phyloP scores from a whole-genome alignment of 30 jellyfish, hydroid and myxozoan species.

The Hydractinia echinata region DNA sequence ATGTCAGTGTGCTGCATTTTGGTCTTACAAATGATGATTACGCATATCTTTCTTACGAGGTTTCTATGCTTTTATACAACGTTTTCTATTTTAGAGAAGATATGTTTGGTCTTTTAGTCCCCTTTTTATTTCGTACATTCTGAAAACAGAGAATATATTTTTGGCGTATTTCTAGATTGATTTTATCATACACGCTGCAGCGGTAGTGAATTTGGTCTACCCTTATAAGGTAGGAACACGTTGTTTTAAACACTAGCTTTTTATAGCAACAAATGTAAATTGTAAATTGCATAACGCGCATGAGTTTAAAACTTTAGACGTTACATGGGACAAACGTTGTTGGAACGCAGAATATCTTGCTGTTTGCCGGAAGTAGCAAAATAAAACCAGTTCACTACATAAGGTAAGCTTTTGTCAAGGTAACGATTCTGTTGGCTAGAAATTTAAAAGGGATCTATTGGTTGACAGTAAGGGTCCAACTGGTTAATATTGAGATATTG shows the following conservation, averaged over 20 bases:
- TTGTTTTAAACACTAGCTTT: background rate
- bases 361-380: conserved; percentile 78
- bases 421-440: too few species aligned
- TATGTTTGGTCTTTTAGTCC: too few species aligned
- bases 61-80: background rate
- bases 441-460: too few species aligned
- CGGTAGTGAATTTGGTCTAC: conserved; percentile 80
- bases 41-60: conserved; percentile 75
- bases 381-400: conserved; percentile 83
- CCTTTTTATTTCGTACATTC: background rate
- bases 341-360: conserved; percentile 76
- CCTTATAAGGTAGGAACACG: conserved; percentile 71
- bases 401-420: conserved; percentile 41
- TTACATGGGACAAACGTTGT: conserved; percentile 90
- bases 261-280: background rate
- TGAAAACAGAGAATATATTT: background rate
- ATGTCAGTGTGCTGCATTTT: conserved; percentile 63
- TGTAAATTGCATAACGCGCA: background rate
- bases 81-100: too few species aligned
- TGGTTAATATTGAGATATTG: background rate
- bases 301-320: conserved; percentile 36
- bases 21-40: conserved; percentile 72
- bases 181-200: conserved; percentile 91
- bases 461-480: background rate
- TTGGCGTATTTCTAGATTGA: conserved; percentile 53